phyloP scores from a whole-genome alignment of 2,113 vertebrate genomes.

The Pelodiscus sinensis region DNA sequence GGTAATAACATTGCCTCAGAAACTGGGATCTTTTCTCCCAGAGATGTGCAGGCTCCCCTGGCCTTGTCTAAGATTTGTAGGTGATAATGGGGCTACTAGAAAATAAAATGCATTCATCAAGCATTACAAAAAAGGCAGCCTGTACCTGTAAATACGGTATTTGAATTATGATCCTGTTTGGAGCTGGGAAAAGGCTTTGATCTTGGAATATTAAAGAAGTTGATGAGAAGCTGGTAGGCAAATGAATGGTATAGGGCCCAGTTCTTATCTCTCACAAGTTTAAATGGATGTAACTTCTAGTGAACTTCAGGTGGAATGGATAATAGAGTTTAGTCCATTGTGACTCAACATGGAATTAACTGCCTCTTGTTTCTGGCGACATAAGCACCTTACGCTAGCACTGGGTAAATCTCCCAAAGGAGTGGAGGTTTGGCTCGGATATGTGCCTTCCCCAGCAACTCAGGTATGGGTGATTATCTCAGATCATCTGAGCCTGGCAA shows the following conservation, averaged over 20 bases:
- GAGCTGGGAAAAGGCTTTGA: conserved; percentile 50
- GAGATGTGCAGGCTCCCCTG: conserved; percentile 18
- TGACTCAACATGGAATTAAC: conserved; percentile 51
- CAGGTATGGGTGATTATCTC: conserved; percentile 39
- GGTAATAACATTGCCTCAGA: conserved; percentile 24
- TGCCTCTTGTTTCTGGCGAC: conserved; percentile 21
- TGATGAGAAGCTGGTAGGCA: conserved; percentile 64
- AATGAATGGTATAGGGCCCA: conserved; percentile 57
- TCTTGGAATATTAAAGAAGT: conserved; percentile 52
- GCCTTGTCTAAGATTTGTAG: conserved; percentile 32
- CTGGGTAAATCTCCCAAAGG: conserved; percentile 3
- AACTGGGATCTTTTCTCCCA: conserved; percentile 16
- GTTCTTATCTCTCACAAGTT: conserved; percentile 60
- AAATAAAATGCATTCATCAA: conserved; percentile 32
- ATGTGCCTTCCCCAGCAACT: conserved; percentile 42
- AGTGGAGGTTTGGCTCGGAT: conserved; percentile 55
- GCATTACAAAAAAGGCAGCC: neutral
- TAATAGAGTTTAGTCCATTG: conserved; percentile 56
- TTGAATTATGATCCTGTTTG: conserved; percentile 30
- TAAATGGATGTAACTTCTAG: conserved; percentile 52
- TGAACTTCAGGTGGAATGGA: conserved; percentile 59
- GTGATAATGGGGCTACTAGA: neutral
- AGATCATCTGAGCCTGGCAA: conserved; percentile 65
- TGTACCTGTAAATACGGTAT: conserved; percentile 50
- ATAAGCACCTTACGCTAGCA: conserved; percentile 43